Percentiles rank a stretch among this genome's conserved stretches.
phyloP scores from a whole-genome alignment of 2,113 vertebrate genomes.

The Anarrhichthys ocellatus region DNA sequence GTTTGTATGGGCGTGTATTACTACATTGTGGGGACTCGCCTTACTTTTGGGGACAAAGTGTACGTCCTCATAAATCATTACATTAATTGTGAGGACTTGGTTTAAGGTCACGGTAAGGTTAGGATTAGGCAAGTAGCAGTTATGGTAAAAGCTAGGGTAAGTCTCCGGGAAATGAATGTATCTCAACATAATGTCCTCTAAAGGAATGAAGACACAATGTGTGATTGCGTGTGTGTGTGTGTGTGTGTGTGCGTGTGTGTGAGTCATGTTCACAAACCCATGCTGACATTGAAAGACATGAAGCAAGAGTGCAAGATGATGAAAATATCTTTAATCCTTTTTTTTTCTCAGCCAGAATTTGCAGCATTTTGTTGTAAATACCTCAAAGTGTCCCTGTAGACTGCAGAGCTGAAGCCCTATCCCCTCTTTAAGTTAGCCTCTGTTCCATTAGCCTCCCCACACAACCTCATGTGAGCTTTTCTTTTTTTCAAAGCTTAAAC shows the following conservation, averaged over 20 bases:
- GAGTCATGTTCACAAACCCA: conserved; percentile 15
- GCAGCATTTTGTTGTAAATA: conserved; percentile 35
- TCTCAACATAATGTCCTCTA: not conserved
- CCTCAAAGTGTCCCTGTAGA: conserved; percentile 26
- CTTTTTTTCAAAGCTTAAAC: conserved; percentile 25
- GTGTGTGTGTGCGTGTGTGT: conserved; percentile 1
- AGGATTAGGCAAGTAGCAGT: not conserved
- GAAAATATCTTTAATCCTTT: conserved; percentile 19
- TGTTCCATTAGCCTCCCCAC: conserved; percentile 34
- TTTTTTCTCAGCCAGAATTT: conserved; percentile 16
- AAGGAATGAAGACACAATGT: not conserved
- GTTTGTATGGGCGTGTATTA: not conserved
- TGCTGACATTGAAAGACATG: conserved; percentile 9
- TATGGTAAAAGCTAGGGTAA: not conserved
- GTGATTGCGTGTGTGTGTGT: conserved; percentile 12
- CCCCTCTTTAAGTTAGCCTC: not conserved
- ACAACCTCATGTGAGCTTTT: conserved; percentile 5
- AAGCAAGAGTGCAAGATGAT: conserved; percentile 5
- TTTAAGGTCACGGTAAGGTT: not conserved
- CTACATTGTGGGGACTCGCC: not conserved
- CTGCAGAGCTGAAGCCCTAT: not conserved
- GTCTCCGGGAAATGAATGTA: not conserved
- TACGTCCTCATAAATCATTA: not conserved
- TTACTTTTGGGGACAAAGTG: not conserved
- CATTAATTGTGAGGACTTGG: not conserved